Base-by-base conservation (phyloP, 2,888 invertebrate species). In the Aphidius colemani region DNA sequence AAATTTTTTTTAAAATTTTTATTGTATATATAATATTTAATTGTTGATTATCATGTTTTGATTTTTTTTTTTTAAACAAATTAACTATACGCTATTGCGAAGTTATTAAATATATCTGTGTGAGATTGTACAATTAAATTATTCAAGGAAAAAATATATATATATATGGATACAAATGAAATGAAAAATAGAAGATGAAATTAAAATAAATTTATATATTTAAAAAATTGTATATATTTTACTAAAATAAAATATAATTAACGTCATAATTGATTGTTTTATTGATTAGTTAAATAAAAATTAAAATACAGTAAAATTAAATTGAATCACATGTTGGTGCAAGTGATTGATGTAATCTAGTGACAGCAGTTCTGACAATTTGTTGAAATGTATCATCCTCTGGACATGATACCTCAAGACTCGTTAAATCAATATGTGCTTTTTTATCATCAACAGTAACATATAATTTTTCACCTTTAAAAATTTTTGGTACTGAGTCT, bases 401-500 rank as follows among this genome's bases (percentile, higher is more conserved):
- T 0, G 88, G 85, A 76, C 96, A 95, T 4, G 85, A 85, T 11
- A 96, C 96, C 72, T 90, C 89, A 86, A 96, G 85, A 68, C 87
- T 91, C 40, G 89, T 83, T 46, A 97, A 84, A 83, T 97, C 94
- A 65, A 98, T 93, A 74, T 92, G 89, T 0, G 96, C 97, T 30
- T 88, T 88, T 72, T 93, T 93, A 9, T 89, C 91, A 76, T 94
- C 92, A 0, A 98, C 94, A 0, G 89, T 90, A 0, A 98, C 92
- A 70, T 91, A 89, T 57, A 97, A 83, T 72, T 90, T 89, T 75
- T 97, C 96, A 0, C 95, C 95, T 80, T 94, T 94, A 80, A 96
- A 94, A 78, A 96, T 90, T 84, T 96, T 96, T 8, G 95, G 95
- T 51, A 97, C 94, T 0, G 95, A 91, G 73, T 92, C 94, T 73